Conservation (phyloP, 2,113 vertebrate species). For the Promerops cafer region DNA sequence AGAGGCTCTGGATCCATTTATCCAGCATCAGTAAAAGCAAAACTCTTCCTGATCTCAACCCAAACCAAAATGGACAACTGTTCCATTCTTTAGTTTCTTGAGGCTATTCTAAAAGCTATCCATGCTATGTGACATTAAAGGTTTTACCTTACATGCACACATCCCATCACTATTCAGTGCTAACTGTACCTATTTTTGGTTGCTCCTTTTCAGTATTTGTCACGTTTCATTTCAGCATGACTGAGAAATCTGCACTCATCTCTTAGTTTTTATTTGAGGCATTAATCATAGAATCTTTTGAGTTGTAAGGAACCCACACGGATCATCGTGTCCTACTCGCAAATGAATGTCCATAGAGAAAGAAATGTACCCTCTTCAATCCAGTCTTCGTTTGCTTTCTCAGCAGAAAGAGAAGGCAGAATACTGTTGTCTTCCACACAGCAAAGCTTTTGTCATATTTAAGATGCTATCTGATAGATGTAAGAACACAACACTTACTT, state of each 20-base stretch:
- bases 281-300: neutral
- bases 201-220: neutral
- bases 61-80: neutral
- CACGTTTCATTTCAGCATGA: neutral
- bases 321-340: accelerated
- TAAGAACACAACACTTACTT: neutral
- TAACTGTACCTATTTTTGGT: neutral
- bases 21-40: neutral
- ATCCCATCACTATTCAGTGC: neutral
- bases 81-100: neutral
- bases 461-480: neutral
- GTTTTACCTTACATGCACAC: neutral
- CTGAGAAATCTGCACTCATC: neutral
- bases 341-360: neutral
- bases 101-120: neutral
- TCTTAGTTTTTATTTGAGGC: neutral
- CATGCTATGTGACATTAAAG: neutral
- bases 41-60: neutral
- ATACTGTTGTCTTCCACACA: neutral
- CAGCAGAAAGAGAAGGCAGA: neutral
- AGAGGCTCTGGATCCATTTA: neutral
- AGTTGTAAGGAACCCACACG: neutral
- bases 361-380: neutral
- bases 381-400: neutral
- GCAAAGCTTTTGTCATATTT: neutral